Evolutionary conservation across 2,113 vertebrate genomes (phyloP), one percentile per base, ranked within the genome.

Genomic region (Cairina moschata): DNA sequence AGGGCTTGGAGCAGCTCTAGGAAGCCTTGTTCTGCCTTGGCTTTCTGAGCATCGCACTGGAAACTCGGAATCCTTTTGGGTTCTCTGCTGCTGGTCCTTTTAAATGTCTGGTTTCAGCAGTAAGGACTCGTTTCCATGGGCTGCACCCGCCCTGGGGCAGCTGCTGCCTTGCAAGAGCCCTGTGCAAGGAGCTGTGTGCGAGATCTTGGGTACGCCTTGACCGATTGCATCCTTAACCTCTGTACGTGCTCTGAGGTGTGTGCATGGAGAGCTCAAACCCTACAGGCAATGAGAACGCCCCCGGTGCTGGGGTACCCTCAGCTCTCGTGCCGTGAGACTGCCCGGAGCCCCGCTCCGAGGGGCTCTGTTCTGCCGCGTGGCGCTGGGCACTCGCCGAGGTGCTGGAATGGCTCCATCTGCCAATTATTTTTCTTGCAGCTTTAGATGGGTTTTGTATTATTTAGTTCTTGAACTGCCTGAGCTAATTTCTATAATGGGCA

Each of bases 161-260:
- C 32, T 38, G 62, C 80, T 44, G 13, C 46, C 20, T 72, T 36
- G 54, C 4, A 26, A 62, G 44, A n/a, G 52, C 44, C 22, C 31
- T 15, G 55, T 18, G 36, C 40, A 13, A 1, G 40, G 22, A 25
- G 77, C 42, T 38, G 54, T 8, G 10, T 28, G 28, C 54, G 29
- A 28, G 29, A 28, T 42, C 40, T 23, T 15, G 11, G 28, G 50
- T 38, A 26, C 17, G 8, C 36, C 79, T 63, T 79, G 48, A 21
- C 55, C 18, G 3, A 29, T 14, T 46, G 60, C 23, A 5, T 38
- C 38, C 1, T 26, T 71, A 69, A 18, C n/a, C n/a, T 13, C 67
- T 5, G 6, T 52, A 4, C 0, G 0, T 58, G 8, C 17, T 31
- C 34, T 25, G 32, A 25, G 4, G 29, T 1, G 4, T 7, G 63